Percentiles rank a stretch among this genome's conserved stretches.
Evolutionary conservation across 2,113 vertebrate genomes (phyloP).

Genomic region (Lagopus leucura): DNA sequence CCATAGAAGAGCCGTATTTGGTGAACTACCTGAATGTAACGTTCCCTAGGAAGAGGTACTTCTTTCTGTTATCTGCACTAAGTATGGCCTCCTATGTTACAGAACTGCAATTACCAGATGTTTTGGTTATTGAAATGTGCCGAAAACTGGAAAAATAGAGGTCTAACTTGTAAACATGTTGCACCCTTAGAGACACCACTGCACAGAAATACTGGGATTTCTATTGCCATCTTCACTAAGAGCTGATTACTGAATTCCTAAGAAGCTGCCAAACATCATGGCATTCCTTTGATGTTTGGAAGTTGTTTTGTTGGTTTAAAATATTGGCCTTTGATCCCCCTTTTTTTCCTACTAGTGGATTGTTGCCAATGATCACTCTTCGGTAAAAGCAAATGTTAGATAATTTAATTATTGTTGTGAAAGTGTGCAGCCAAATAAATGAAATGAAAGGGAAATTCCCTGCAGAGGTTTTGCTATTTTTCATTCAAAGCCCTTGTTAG

Average conservation of each 20-base stretch:
- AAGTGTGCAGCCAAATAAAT: conserved; percentile 76
- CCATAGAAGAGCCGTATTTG: neutral
- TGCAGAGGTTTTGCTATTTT: conserved; percentile 73
- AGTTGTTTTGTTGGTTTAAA: conserved; percentile 63
- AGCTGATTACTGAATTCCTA: conserved; percentile 46
- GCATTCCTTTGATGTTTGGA: conserved; percentile 53
- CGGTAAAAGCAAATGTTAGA: conserved; percentile 65
- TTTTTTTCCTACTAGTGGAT: conserved; percentile 61
- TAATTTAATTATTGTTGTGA: conserved; percentile 75
- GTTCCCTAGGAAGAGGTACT: neutral
- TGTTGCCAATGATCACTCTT: conserved; percentile 66
- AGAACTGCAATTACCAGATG: neutral
- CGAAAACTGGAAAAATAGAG: neutral
- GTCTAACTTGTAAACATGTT: neutral
- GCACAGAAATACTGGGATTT: conserved; percentile 28
- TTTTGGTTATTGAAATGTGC: neutral
- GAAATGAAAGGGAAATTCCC: conserved; percentile 74
- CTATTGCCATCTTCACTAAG: conserved; percentile 40
- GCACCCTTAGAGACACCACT: conserved; percentile 40
- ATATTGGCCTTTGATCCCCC: neutral
- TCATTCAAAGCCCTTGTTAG: conserved; percentile 70
- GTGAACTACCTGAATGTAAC: neutral
- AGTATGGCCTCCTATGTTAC: neutral
- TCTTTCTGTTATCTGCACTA: neutral
- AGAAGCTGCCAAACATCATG: conserved; percentile 51